A percentile compares a stretch with the other conserved stretches of the same genome.
Evolutionary conservation across 2,113 vertebrate genomes (phyloP).

Genomic region (Pygoscelis adeliae): DNA sequence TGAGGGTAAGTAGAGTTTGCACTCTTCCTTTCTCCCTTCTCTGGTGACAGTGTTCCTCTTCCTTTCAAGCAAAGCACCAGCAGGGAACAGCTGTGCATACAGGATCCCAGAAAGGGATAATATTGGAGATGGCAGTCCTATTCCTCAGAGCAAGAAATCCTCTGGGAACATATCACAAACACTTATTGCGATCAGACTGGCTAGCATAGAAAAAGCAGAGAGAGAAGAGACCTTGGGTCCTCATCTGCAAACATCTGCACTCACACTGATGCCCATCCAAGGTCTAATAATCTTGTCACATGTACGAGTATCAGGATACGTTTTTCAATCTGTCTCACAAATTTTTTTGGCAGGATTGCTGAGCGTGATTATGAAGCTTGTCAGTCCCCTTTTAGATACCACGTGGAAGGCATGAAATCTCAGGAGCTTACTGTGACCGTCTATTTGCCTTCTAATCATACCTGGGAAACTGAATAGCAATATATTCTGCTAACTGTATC

Average conservation of each 20-base stretch:
- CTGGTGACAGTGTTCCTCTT: not conserved
- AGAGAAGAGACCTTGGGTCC: not conserved
- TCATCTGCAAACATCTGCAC: not conserved
- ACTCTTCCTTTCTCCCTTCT: not conserved
- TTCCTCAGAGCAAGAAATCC: not conserved
- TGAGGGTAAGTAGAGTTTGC: not conserved
- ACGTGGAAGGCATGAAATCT: not conserved
- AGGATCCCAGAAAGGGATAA: not conserved
- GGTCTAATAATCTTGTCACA: not conserved
- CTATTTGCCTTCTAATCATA: not conserved
- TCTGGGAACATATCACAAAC: not conserved
- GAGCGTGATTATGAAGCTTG: not conserved
- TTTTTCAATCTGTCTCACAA: not conserved
- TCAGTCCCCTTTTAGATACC: not conserved
- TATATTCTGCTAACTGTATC: not conserved
- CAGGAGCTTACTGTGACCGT: not conserved
- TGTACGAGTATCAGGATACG: no score
- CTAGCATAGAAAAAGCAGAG: not conserved
- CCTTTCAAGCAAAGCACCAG: not conserved
- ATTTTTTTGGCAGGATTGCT: not conserved
- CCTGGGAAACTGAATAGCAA: not conserved
- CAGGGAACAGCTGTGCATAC: not conserved
- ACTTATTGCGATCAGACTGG: not conserved
- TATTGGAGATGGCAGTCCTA: not conserved
- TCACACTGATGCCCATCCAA: not conserved